These are phyloP conservation scores for Phocoena sinus DNA, from an alignment of 2,113 vertebrate genomes.

Conservation along the genomic window DNA sequence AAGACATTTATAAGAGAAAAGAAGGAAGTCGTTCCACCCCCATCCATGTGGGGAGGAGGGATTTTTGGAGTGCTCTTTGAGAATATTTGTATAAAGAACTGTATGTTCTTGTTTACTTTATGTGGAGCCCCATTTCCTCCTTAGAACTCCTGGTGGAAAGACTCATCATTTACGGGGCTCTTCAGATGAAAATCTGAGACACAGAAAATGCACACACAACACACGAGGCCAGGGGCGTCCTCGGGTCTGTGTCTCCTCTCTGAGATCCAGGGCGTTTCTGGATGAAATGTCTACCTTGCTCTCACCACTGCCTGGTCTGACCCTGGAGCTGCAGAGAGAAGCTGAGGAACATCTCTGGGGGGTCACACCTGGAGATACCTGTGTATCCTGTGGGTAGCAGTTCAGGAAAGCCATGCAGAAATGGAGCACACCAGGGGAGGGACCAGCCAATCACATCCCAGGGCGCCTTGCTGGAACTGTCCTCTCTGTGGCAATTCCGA, in stretches of 20 bases:
- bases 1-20: neutral
- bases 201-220: too few relatives aligned
- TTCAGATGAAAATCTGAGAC: neutral
- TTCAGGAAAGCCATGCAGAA: neutral
- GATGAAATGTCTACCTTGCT: neutral
- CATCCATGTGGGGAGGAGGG: neutral
- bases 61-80: neutral
- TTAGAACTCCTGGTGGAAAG: conserved; percentile 1
- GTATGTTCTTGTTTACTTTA: conserved; percentile 46
- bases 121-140: conserved; percentile 3
- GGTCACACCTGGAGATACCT: neutral
- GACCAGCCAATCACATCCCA: fast-evolving
- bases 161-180: neutral
- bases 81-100: conserved; percentile 48
- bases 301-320: neutral
- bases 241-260: neutral
- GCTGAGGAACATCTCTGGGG: neutral
- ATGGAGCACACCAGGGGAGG: neutral
- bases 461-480: neutral
- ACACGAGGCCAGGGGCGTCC: fast-evolving
- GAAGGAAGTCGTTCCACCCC: neutral
- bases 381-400: neutral
- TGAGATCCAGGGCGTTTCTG: neutral
- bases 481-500: neutral
- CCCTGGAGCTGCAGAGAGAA: neutral